These are phyloP conservation scores for Candoia aspera DNA, from an alignment of 2,113 vertebrate species.

Conservation along the genomic window DNA sequence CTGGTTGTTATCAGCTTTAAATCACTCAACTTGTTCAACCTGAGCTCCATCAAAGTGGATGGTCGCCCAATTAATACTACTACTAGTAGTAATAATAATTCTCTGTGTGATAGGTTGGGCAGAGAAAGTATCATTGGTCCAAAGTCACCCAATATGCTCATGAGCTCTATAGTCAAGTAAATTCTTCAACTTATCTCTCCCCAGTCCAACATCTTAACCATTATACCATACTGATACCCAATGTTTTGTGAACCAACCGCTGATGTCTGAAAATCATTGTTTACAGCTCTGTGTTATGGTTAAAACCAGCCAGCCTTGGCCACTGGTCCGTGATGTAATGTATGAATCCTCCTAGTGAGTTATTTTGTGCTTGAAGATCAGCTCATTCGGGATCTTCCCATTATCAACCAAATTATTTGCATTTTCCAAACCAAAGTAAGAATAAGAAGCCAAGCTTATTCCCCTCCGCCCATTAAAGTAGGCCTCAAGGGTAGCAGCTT, in stretches of 20 bases:
- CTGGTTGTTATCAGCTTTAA: background rate
- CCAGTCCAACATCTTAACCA: background rate
- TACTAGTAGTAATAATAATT: background rate
- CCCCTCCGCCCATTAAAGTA: slow-evolving; percentile 35
- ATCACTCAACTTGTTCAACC: background rate
- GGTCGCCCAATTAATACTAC: background rate
- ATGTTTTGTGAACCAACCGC: background rate
- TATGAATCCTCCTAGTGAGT: background rate
- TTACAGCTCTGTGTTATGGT: background rate
- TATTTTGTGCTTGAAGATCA: background rate
- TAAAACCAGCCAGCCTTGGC: background rate
- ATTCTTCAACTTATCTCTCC: background rate
- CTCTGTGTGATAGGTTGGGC: background rate
- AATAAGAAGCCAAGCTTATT: slow-evolving; percentile 22
- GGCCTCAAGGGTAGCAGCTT: slow-evolving; percentile 33
- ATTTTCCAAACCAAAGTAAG: slow-evolving; percentile 31
- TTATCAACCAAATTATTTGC: background rate
- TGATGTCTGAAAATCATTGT: background rate
- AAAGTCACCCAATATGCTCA: background rate
- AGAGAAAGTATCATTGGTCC: background rate
- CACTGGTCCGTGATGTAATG: background rate
- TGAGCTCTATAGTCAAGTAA: background rate
- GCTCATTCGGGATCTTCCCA: background rate
- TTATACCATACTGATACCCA: background rate
- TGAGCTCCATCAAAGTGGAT: background rate